A percentile compares a stretch with the other conserved stretches of the same genome.
Conservation (phyloP, 2,888 invertebrate species). For the Pedicia rivosa region DNA sequence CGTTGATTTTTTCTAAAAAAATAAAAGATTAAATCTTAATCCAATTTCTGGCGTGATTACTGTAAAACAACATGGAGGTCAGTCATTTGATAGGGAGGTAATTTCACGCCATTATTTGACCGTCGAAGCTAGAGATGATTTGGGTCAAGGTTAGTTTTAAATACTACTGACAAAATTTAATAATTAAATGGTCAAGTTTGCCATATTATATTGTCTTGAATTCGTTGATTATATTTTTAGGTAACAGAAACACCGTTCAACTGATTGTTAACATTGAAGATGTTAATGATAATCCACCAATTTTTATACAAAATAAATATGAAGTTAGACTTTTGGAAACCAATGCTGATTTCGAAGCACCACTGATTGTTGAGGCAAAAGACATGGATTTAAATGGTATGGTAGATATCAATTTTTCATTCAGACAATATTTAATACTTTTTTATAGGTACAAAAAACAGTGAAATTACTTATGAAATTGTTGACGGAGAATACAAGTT, state of each 20-base stretch:
- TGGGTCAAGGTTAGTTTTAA: conserved; percentile 40
- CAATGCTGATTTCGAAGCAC: conserved; percentile 56
- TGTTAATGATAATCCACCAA: conserved; percentile 80
- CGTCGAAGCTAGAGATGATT: conserved; percentile 78
- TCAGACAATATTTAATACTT: conserved; percentile 21
- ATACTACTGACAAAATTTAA: too few species aligned
- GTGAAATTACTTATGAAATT: conserved; percentile 66
- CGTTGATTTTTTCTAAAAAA: conserved; percentile 6
- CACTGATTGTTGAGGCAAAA: conserved; percentile 60
- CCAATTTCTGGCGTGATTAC: conserved; percentile 70
- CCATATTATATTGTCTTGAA: background rate
- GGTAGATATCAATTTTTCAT: conserved; percentile 18
- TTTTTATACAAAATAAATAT: conserved; percentile 67
- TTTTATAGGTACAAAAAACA: conserved; percentile 59
- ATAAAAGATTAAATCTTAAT: conserved; percentile 53
- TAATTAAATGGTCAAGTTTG: background rate
- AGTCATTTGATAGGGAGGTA: conserved; percentile 73
- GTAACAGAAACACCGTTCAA: conserved; percentile 74
- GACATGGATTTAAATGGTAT: conserved; percentile 64
- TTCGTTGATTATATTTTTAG: conserved; percentile 20
- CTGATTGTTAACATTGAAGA: conserved; percentile 69
- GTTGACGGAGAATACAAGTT: conserved; percentile 56
- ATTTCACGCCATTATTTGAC: conserved; percentile 70
- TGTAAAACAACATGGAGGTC: conserved; percentile 55
- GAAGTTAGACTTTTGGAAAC: conserved; percentile 76